phyloP scores from a whole-genome alignment of 35 echinoderm and acorn worm genomes.

The Antedon bifida region DNA sequence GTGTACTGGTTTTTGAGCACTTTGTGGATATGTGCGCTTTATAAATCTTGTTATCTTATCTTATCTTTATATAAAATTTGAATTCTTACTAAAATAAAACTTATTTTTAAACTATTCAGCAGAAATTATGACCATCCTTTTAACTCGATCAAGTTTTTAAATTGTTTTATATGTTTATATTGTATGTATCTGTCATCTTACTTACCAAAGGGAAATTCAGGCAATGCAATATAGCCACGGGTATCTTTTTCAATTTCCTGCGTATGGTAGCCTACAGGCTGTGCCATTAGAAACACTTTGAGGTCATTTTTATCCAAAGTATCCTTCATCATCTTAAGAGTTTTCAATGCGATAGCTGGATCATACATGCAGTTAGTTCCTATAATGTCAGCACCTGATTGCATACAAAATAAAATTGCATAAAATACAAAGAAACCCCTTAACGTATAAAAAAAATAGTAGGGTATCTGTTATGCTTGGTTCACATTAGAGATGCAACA shows the following conservation, averaged over 20 bases:
- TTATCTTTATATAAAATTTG: too few relatives aligned
- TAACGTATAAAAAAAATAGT: too few relatives aligned
- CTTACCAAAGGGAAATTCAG: conserved; percentile 48
- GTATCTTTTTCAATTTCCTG: conserved; percentile 27
- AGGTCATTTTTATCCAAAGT: conserved; percentile 32
- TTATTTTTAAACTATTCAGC: too few relatives aligned
- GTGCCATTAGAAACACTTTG: conserved; percentile 23
- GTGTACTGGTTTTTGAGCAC: too few relatives aligned
- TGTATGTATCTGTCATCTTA: background rate
- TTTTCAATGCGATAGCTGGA: conserved; percentile 28
- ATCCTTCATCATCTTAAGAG: conserved; percentile 54
- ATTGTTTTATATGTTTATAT: too few relatives aligned
- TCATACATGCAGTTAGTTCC: conserved; percentile 79
- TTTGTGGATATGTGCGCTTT: too few relatives aligned
- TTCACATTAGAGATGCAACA: too few relatives aligned
- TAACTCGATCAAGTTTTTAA: too few relatives aligned
- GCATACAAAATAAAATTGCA: background rate
- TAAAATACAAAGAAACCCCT: background rate
- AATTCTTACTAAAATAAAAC: too few relatives aligned
- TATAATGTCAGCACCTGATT: conserved; percentile 59
- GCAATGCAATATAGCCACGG: conserved; percentile 27
- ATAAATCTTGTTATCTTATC: too few relatives aligned
- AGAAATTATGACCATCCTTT: too few relatives aligned
- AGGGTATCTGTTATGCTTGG: too few relatives aligned
- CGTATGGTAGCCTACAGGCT: conserved; percentile 46